phyloP scores from a whole-genome alignment of 2,797 vertebrate genomes.

The Pseudopleuronectes americanus region DNA sequence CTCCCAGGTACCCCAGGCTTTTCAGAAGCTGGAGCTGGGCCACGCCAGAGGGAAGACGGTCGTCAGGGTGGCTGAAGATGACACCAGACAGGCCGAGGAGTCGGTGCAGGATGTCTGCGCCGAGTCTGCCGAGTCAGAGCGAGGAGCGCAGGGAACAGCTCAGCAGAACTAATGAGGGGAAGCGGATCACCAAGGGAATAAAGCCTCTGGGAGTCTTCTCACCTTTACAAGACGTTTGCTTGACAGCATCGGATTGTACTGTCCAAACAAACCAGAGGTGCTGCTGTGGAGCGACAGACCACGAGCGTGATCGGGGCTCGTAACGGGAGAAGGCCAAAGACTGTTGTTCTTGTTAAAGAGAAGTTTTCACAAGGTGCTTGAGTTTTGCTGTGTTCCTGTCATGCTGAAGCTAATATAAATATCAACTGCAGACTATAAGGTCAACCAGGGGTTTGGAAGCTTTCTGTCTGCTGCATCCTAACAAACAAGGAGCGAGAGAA shows the following conservation, averaged over 20 bases:
- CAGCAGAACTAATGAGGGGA: constrained; percentile 36
- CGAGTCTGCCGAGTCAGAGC: constrained; percentile 29
- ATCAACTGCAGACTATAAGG: too few relatives aligned
- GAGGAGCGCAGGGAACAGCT: constrained; percentile 32
- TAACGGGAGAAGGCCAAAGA: constrained; percentile 20
- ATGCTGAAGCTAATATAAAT: background rate
- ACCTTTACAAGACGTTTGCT: constrained; percentile 1
- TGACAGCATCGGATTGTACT: constrained; percentile 19
- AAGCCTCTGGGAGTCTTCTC: background rate
- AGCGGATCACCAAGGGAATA: constrained; percentile 4
- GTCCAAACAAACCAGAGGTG: constrained; percentile 21
- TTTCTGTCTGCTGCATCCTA: background rate
- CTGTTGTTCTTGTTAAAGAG: constrained; percentile 10
- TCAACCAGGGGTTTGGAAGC: background rate
- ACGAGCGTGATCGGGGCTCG: constrained; percentile 11
- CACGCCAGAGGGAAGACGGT: constrained; percentile 97
- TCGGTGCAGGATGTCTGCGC: constrained; percentile 6
- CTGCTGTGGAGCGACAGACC: constrained; percentile 2
- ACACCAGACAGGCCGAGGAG: constrained; percentile 45
- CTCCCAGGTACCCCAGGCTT: constrained; percentile 92
- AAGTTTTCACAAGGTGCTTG: constrained; percentile 17
- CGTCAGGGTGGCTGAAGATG: constrained; percentile 81
- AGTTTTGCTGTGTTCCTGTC: constrained; percentile 9
- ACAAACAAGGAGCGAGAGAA: too few relatives aligned
- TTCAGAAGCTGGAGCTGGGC: constrained; percentile 92